A percentile compares a stretch with the other conserved stretches of the same genome.
These are phyloP conservation scores for Enteromius mattozi DNA, from an alignment of 2,797 vertebrate genomes.

Conservation along the genomic window DNA sequence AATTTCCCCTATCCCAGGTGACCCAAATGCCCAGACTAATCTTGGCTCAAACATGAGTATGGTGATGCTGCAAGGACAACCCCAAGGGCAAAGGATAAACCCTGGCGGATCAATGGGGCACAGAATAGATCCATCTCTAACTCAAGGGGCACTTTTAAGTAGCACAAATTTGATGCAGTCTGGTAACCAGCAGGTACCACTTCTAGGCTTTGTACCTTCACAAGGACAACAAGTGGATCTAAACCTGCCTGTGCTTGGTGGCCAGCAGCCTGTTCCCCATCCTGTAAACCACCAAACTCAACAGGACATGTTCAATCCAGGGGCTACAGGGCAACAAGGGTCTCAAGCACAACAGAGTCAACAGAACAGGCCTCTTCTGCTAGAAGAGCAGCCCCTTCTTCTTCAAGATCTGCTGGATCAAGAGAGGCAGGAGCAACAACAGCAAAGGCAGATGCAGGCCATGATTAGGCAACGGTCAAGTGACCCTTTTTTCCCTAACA, in stretches of 20 bases:
- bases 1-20: constrained; percentile 70
- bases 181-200: constrained; percentile 71
- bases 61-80: constrained; percentile 73
- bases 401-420: constrained; percentile 97
- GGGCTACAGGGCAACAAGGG: constrained; percentile 51
- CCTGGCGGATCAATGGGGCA: constrained; percentile 72
- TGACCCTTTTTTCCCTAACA: constrained; percentile 86
- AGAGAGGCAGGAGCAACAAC: constrained; percentile 96
- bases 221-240: constrained; percentile 71
- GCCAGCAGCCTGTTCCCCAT: constrained; percentile 56
- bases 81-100: constrained; percentile 75
- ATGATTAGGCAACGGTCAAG: constrained; percentile 88
- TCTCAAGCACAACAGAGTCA: constrained; percentile 66
- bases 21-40: constrained; percentile 69
- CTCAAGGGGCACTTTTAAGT: constrained; percentile 72
- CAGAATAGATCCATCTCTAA: constrained; percentile 71
- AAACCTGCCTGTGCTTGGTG: constrained; percentile 61
- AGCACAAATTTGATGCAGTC: constrained; percentile 76
- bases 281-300: constrained; percentile 72
- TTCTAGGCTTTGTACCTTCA: constrained; percentile 73
- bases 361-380: constrained; percentile 83
- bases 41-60: constrained; percentile 68
- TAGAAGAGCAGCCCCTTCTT: constrained; percentile 95
- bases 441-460: constrained; percentile 97
- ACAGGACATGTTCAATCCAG: constrained; percentile 74